phyloP scores from a whole-genome alignment of 2,888 invertebrate species.

The Oligia strigilis region DNA sequence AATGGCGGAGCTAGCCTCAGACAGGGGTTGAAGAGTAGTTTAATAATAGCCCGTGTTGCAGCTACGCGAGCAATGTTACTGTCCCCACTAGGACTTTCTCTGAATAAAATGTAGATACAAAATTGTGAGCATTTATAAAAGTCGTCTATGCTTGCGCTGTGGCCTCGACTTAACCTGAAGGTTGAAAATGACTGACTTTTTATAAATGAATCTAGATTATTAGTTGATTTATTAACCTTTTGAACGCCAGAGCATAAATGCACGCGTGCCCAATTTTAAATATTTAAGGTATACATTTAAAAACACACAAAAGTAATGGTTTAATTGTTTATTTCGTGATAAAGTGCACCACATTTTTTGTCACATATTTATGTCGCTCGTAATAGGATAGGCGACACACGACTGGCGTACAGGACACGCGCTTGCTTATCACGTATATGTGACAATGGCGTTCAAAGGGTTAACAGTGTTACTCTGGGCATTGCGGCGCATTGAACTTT shows the following conservation, averaged over 20 bases:
- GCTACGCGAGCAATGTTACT: conserved; percentile 20
- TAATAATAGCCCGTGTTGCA: conserved; percentile 39
- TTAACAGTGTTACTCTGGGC: not conserved
- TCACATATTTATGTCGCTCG: no score
- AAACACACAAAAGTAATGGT: no score
- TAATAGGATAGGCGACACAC: no score
- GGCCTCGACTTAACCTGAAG: not conserved
- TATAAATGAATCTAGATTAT: not conserved
- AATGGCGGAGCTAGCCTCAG: conserved; percentile 54
- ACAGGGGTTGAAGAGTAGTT: conserved; percentile 39
- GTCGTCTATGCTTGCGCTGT: not conserved
- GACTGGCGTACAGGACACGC: no score
- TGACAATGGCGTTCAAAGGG: no score
- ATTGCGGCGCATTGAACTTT: not conserved
- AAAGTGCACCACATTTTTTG: no score
- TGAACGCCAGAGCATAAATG: no score
- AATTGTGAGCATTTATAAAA: conserved; percentile 9
- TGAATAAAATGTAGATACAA: conserved; percentile 23
- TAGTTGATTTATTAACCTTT: not conserved
- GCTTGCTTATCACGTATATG: no score
- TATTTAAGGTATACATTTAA: no score
- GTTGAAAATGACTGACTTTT: not conserved
- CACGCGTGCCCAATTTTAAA: no score
- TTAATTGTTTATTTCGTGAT: no score
- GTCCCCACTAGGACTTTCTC: conserved; percentile 13